Evolutionary conservation across 2,888 invertebrate genomes (phyloP).

Genomic region (Eulithis prunata): DNA sequence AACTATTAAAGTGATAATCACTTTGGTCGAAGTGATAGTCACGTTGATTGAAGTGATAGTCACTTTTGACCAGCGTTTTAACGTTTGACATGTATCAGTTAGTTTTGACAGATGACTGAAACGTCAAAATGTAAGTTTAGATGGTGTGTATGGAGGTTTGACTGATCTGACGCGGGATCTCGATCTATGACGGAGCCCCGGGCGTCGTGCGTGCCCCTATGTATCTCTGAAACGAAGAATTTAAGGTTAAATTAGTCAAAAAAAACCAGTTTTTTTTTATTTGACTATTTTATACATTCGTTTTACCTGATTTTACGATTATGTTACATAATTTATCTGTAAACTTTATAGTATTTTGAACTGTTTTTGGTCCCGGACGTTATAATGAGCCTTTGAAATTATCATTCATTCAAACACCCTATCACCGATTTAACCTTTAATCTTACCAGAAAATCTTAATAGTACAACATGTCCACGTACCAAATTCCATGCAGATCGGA

Average conservation of each 20-base stretch:
- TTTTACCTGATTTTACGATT: no score
- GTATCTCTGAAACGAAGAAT: conserved; percentile 37
- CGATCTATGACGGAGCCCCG: conserved; percentile 31
- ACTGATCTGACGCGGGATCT: conserved; percentile 31
- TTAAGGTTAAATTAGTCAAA: not conserved
- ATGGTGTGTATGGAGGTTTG: conserved; percentile 8
- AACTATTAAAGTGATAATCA: not conserved
- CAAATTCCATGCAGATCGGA: no score
- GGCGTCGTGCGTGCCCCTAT: conserved; percentile 45
- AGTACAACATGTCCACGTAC: no score
- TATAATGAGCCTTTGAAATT: no score
- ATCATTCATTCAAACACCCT: no score
- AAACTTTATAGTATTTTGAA: not conserved
- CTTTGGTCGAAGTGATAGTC: not conserved
- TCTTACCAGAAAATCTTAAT: no score
- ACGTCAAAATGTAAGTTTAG: conserved; percentile 21
- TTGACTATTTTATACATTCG: no score
- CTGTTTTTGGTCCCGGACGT: no score
- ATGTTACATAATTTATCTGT: no score
- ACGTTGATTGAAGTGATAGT: not conserved
- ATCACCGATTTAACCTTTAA: no score
- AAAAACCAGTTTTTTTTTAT: no score
- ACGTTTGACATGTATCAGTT: not conserved
- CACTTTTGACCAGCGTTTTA: not conserved
- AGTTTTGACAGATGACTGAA: conserved; percentile 4